phyloP scores from a whole-genome alignment of 2,888 invertebrate genomes.

The Ornithoptera alexandrae region DNA sequence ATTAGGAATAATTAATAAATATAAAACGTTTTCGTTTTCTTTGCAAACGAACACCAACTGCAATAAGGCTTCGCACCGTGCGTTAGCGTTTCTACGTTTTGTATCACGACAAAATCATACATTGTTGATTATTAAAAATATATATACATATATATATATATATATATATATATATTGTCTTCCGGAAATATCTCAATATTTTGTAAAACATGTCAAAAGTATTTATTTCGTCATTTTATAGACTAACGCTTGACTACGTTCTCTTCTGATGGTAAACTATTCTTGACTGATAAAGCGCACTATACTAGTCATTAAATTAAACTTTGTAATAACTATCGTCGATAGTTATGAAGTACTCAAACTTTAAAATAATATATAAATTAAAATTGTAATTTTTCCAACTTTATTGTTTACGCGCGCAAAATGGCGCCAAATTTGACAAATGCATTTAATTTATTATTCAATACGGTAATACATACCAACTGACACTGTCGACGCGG shows the following conservation, averaged over 20 bases:
- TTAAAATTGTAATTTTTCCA: conserved; percentile 30
- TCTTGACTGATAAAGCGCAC: too few relatives aligned
- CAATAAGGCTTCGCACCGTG: neutral
- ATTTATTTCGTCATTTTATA: too few relatives aligned
- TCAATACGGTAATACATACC: neutral
- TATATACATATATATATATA: neutral
- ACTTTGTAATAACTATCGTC: too few relatives aligned
- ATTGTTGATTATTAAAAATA: neutral
- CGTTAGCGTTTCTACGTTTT: neutral
- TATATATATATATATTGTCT: neutral
- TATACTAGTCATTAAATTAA: too few relatives aligned
- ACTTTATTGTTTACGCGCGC: conserved; percentile 35
- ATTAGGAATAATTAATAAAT: conserved; percentile 31
- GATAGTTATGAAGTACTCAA: too few relatives aligned
- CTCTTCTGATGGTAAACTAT: too few relatives aligned
- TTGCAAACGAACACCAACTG: neutral
- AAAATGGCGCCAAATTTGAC: conserved; percentile 11
- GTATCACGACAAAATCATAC: neutral
- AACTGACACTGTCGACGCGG: neutral
- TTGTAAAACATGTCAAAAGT: neutral
- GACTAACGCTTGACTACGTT: too few relatives aligned
- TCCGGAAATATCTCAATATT: neutral
- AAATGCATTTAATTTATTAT: conserved; percentile 16
- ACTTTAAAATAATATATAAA: conserved; percentile 30
- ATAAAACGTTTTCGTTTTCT: conserved; percentile 28